Base-by-base conservation (phyloP, 2,888 invertebrate species). In the Gymnosoma rotundatum region DNA sequence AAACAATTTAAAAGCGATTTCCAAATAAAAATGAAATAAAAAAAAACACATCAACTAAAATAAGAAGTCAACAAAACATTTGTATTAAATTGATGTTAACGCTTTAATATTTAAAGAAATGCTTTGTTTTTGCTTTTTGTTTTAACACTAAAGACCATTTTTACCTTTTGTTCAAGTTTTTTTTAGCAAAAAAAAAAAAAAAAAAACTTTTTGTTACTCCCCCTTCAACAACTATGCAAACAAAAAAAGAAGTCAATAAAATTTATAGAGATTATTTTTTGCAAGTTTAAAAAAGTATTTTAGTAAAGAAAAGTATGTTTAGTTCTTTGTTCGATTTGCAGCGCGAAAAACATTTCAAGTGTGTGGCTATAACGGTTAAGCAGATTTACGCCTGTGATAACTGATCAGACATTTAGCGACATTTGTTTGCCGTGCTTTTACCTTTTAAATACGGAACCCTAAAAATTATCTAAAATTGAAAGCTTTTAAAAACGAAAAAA, bases 121-220 rank as follows among this genome's bases (percentile, higher is more conserved):
- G 45, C n/a, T 21, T 25, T 42, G 20, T 6, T 32, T 32, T 32
- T 8, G 18, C 8, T 25, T 20, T 10, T 45, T n/a, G 16, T n/a
- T 63, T 36, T 45, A 48, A 32, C 32, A 10, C 45, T 60, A 54
- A 80, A 80, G 69, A 61, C 63, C 48, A 54, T 75, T 75, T 38
- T 75, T 38, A 81, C 66, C 80, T 81, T 69, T 38, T 16, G 25
- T 14, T n/a, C 18, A 52, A 52, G 18, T 60, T 58, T 70, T 18
- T 36, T 61, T 10, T 5, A 20, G 5, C 12, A 16, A 7, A 25
- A 25, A 25, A 16, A 4, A 7, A 25, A 25, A 25, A 16, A 4
- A 54, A 18, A 60, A 76, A 64, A 20, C 3, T 52, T 25, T 45
- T 69, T 16, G 21, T 45, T 10, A 36, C 67, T 36, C 54, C 67